Evolutionary conservation across 2,797 vertebrate genomes (phyloP), one percentile per base, ranked within the genome.

Genomic region (Spinus olivaceus): DNA sequence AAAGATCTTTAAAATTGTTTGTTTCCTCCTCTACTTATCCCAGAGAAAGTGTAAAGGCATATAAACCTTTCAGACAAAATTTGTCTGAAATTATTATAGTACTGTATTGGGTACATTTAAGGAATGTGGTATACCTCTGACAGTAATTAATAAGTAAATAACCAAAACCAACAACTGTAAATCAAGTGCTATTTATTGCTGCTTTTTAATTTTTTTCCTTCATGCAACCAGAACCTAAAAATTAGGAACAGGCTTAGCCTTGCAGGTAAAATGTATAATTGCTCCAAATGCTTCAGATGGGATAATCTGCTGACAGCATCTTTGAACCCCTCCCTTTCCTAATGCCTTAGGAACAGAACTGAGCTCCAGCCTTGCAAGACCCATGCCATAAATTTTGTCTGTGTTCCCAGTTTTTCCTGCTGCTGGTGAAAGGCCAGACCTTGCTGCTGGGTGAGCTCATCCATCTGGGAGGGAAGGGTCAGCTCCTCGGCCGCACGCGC

Each of bases 401-500:
- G 5, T 53, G 33, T 19, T 93, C 49, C 49, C 7, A 21, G 0
- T 60, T 76, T 76, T 28, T 19, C 0, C 0, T 2, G 8, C 65
- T 42, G 41, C 49, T 82, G 73, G 53, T 39, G 35, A 54, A 64
- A 61, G 22, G 47, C 14, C 24, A 49, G 53, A 7, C 19, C 51
- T 32, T 59, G 56, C 50, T 4, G 3, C 5, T 20, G 35, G 32
- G 37, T 85, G 81, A 95, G 63, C 37, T 95, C 86, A 91, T 82
- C 32, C 37, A 57, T 46, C 32, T 56, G n/a, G 21, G 32, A 70
- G 25, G 2, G 61, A 16, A 39, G 50, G 46, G 19, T 35, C 65
- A 60, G 37, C 30, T 71, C 56, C 23, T 7, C 1, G 0, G n/a
- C 19, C 0, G 0, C 30, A 12, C 1, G 1, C 0, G 1, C 23